phyloP scores from a whole-genome alignment of 2,797 vertebrate genomes.

The Luscinia luscinia region DNA sequence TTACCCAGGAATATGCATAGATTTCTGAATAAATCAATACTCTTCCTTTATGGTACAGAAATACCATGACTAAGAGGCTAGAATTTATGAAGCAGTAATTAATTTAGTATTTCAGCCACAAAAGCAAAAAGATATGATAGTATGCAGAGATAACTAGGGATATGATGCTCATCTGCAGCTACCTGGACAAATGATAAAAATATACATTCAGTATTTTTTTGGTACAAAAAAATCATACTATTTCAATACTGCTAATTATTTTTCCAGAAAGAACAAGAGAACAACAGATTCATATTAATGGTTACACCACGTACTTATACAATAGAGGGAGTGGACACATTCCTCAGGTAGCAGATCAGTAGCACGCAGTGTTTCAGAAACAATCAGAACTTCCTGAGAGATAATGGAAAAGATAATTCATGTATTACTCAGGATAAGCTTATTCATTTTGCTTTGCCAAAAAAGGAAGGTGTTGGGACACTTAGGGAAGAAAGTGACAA shows the following conservation, averaged over 20 bases:
- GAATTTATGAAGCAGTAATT: not conserved
- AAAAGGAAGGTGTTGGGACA: slow-evolving; percentile 22
- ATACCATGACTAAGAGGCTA: not conserved
- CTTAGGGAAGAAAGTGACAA: not conserved
- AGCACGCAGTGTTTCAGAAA: slow-evolving; percentile 51
- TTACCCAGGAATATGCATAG: not conserved
- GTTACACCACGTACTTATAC: not conserved
- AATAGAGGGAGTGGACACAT: slow-evolving; percentile 65
- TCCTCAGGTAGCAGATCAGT: slow-evolving; percentile 74
- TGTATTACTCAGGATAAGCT: slow-evolving; percentile 56
- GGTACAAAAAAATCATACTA: not conserved
- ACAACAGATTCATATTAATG: not conserved
- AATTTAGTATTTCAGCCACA: not conserved
- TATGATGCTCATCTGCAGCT: not conserved
- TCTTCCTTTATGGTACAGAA: not conserved
- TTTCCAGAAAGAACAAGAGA: slow-evolving; percentile 40
- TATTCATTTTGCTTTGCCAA: slow-evolving; percentile 33
- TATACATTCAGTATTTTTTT: not conserved
- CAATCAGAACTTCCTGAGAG: slow-evolving; percentile 74
- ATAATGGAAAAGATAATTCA: slow-evolving; percentile 65
- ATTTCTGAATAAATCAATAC: not conserved
- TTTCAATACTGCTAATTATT: not conserved
- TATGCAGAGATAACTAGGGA: not conserved
- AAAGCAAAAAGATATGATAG: not conserved
- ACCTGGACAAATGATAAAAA: not conserved